Percentiles rank a stretch among this genome's conserved stretches.
Evolutionary conservation across 1,140 invertebrate species (phyloP).

Genomic region (Heliconius himera): DNA sequence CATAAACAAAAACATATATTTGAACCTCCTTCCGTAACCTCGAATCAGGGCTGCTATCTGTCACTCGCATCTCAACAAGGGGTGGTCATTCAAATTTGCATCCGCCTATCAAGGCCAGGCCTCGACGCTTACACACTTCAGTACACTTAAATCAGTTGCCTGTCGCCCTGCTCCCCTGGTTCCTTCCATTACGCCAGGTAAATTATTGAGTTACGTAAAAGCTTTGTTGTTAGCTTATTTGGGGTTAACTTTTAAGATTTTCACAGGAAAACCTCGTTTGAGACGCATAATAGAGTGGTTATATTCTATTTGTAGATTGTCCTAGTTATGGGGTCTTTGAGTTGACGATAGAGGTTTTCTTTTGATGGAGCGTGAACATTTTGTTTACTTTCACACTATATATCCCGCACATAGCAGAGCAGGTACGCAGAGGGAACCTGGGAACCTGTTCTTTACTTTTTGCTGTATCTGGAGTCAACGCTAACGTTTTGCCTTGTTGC

Average conservation of each 20-base stretch:
- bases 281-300: neutral
- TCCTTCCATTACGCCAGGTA: conserved; percentile 5
- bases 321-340: neutral
- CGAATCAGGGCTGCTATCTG: neutral
- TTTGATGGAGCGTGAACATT: neutral
- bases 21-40: neutral
- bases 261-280: neutral
- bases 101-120: neutral
- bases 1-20: neutral
- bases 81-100: conserved; percentile 1
- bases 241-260: neutral
- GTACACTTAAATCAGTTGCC: conserved; percentile 8
- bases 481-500: too few relatives aligned
- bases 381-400: neutral
- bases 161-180: neutral
- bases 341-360: neutral
- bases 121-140: neutral
- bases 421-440: neutral
- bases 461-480: neutral
- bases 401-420: neutral
- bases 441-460: neutral
- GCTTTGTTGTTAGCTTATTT: conserved; percentile 7
- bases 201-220: conserved; percentile 13
- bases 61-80: neutral
- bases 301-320: neutral